Base-by-base conservation (phyloP, 2,888 invertebrate genomes). In the Noctua comes region DNA sequence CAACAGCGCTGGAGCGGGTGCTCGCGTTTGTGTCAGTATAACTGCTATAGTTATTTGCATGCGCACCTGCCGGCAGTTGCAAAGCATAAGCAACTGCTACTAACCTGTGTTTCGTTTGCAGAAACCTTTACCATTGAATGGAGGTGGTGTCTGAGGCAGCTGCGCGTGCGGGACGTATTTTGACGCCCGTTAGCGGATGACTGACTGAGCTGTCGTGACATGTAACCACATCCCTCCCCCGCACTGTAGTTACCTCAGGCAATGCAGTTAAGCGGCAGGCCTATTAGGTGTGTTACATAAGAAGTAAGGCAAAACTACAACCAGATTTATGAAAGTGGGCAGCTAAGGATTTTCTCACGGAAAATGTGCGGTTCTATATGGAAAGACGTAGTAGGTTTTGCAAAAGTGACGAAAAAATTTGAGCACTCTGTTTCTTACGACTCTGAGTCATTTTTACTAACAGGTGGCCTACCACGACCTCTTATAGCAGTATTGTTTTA, bases 401-500 rank as follows among this genome's bases (percentile, higher is more conserved):
- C 46, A 46, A 43, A 43, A 11, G 18, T 18, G 31, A 8, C 18
- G 21, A 7, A 31, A 21, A 59, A 27, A 10, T 24, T 62, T 68
- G 68, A 64, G 18, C 57, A 31, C 64, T 69, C 76, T n/a, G 59
- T 80, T 62, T 54, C 3, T n/a, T n/a, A 48, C 16, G 40, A 64
- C 31, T 81, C 68, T 24, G 16, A n/a, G 62, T 43, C n/a, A 18
- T 43, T 48, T 79, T 24, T 59, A 40, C 2, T 31, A 36, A 62
- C 31, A 6, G 4, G n/a, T 2, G 48, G 57, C 57, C 57, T 57
- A 57, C 36, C 6, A 36, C 24, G 5, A 36, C 21, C 31, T 64
- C 21, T 24, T 24, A 2, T 24, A 62, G 8, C 62, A 31, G 31
- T 31, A 18, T 31, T 62, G 18, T 31, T 62, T 18, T 8, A 31